Conservation (phyloP, 2,113 vertebrate genomes). For the Mionectes macconnelli region DNA sequence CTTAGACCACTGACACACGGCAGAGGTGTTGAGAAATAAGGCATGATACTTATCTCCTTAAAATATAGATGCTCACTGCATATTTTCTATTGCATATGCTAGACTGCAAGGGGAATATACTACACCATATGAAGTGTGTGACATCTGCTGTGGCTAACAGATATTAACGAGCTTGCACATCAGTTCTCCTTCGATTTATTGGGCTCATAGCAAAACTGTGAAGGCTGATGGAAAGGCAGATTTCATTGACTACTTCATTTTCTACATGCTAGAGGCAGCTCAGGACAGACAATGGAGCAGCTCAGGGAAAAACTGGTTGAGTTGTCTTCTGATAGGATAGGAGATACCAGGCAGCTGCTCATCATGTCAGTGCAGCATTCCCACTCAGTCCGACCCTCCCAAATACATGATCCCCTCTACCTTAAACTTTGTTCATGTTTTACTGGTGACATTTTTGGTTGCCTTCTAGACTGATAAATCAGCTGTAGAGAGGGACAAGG, state of each 20-base stretch:
- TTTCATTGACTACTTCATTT: neutral
- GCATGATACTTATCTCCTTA: neutral
- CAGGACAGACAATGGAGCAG: neutral
- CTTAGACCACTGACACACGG: neutral
- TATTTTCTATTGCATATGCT: neutral
- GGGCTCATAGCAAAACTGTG: neutral
- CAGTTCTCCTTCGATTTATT: neutral
- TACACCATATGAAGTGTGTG: neutral
- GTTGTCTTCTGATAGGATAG: neutral
- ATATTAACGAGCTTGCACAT: neutral
- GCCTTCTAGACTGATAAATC: neutral
- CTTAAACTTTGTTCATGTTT: neutral
- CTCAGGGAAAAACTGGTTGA: neutral
- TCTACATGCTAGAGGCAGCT: neutral
- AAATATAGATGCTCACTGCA: neutral
- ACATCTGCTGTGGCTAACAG: neutral
- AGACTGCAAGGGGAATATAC: neutral
- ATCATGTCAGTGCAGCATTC: rapidly evolving
- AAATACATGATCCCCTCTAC: neutral
- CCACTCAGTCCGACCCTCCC: neutral
- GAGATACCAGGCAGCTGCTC: neutral
- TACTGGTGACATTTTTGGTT: neutral
- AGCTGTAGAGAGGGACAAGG: neutral
- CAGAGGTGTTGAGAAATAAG: neutral
- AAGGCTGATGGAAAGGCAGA: neutral